Evolutionary conservation across 2,797 vertebrate genomes (phyloP), one percentile per base, ranked within the genome.

Genomic region (Clarias platycephalus): DNA sequence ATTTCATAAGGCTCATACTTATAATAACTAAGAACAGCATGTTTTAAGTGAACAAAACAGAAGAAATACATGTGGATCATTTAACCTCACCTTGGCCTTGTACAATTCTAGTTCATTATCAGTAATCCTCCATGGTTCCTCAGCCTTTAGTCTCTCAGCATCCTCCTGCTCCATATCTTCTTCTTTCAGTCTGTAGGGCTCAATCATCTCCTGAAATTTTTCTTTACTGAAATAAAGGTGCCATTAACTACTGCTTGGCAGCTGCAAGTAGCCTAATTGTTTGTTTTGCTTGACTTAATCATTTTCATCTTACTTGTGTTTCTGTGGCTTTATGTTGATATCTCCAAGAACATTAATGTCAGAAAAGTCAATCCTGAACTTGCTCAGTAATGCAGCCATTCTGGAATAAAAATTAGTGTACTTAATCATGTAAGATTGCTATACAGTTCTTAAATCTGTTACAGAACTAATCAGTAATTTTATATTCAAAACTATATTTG

Each of bases 271-370:
- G 49, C 40, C 22, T 16, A 81, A 28, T 24, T 58, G n/a, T 13
- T 44, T 60, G 18, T 26, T 74, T 18, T 26, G 37, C 24, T 53
- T 55, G 10, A 20, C 34, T 55, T 60, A 77, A 58, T 63, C 68
- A 24, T 68, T 81, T 13, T 16, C 6, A 12, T 70, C 86, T 7
- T 95, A 99, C 98, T 97, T 98, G 93, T 97, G 96, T 91, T 98
- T 98, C 92, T 97, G 96, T 93, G 98, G 97, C 92, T 98, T 98
- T 89, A 96, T 97, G 93, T 99, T 99, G 94, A 99, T 98, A 93
- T 99, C 98, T 85, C 98, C 97, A 57, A 99, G 96, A 81, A 99
- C 98, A 86, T 95, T 96, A 87, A 99, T 99, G 90, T 98, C 97
- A 0, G 97, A 99, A 93, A 97, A 99, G 91, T 99, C 97, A 89